phyloP scores from a whole-genome alignment of 2,888 invertebrate genomes.

The Hydrotaea cyrtoneurina region DNA sequence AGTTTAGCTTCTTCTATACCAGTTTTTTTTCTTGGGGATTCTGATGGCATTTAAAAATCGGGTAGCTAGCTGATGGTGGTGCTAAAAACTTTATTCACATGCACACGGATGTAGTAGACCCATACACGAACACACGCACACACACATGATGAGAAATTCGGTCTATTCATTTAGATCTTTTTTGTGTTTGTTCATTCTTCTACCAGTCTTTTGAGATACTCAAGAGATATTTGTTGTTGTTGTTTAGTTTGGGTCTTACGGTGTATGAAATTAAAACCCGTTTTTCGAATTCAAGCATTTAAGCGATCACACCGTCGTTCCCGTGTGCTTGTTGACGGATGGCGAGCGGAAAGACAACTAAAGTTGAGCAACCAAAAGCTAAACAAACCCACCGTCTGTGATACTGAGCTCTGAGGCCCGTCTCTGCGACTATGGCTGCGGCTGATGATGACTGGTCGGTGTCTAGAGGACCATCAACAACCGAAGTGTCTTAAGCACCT shows the following conservation, averaged over 20 bases:
- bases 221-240: slow-evolving; percentile 42
- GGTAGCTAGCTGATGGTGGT: slow-evolving; percentile 17
- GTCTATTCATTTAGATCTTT: slow-evolving; percentile 25
- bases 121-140: slow-evolving; percentile 8
- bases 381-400: slow-evolving; percentile 19
- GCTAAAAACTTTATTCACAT: slow-evolving; percentile 27
- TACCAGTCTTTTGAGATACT: slow-evolving; percentile 51
- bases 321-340: slow-evolving; percentile 55
- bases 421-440: not conserved
- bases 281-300: slow-evolving; percentile 51
- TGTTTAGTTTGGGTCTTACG: slow-evolving; percentile 42
- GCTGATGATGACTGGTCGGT: not conserved
- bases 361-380: slow-evolving; percentile 48
- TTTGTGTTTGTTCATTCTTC: slow-evolving; percentile 23
- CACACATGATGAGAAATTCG: not conserved
- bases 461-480: not conserved
- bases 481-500: not conserved
- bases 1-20: not conserved
- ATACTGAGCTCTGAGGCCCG: slow-evolving; percentile 1
- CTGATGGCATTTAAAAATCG: slow-evolving; percentile 22
- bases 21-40: not conserved
- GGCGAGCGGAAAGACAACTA: slow-evolving; percentile 63
- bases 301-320: slow-evolving; percentile 44
- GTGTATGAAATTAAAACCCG: slow-evolving; percentile 59
- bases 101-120: slow-evolving; percentile 28